Conservation (phyloP, 2,113 vertebrate genomes). For the Tupaia chinensis region DNA sequence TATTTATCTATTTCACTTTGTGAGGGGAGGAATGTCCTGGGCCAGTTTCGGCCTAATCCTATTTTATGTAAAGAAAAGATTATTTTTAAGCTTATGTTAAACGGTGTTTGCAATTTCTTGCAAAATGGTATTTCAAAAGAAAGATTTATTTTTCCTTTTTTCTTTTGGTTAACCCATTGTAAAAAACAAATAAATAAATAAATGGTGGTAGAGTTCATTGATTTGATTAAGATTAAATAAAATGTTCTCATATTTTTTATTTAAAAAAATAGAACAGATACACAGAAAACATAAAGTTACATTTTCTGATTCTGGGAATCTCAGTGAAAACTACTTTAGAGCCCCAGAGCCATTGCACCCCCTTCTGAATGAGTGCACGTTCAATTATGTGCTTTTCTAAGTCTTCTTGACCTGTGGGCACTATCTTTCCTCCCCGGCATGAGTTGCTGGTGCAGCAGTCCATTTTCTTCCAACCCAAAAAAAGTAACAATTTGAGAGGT, state of each 20-base stretch:
- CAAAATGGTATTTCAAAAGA: not conserved
- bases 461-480: conserved; percentile 18
- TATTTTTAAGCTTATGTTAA: too few relatives aligned
- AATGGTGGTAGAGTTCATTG: not conserved
- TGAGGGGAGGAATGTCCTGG: too few relatives aligned
- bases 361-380: not conserved
- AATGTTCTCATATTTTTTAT: not conserved
- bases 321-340: not conserved
- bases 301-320: conserved; percentile 21
- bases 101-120: not conserved
- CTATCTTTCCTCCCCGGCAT: not conserved
- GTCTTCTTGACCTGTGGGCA: not conserved
- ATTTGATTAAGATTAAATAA: not conserved
- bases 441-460: not conserved
- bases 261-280: not conserved
- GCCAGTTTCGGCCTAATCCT: too few relatives aligned
- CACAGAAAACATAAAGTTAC: not conserved
- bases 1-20: too few relatives aligned
- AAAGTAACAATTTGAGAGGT: not conserved
- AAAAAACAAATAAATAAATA: not conserved
- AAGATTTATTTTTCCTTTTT: not conserved
- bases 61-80: too few relatives aligned
- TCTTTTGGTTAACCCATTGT: not conserved
- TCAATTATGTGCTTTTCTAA: not conserved
- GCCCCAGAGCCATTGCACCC: not conserved